A percentile compares a stretch with the other conserved stretches of the same genome.
Conservation (phyloP, 2,113 vertebrate genomes). For the Oreocharis arfaki region DNA sequence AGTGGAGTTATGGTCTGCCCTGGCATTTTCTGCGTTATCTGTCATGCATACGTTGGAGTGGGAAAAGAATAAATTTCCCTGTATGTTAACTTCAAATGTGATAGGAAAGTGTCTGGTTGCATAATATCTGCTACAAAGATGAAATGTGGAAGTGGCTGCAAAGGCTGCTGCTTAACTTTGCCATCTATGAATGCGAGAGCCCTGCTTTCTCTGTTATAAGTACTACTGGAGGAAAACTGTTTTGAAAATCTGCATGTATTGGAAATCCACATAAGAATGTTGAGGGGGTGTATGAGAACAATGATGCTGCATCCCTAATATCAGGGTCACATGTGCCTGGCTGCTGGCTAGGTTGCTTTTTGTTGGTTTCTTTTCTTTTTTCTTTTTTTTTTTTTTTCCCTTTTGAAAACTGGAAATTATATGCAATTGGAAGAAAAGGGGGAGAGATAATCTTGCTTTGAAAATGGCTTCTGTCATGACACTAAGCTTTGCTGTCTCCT, state of each 20-base stretch:
- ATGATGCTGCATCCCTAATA: not conserved
- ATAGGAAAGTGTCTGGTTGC: not conserved
- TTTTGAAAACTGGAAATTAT: not conserved
- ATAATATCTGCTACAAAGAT: not conserved
- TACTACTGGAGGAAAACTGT: not conserved
- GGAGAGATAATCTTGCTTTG: not conserved
- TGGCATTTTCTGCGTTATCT: not conserved
- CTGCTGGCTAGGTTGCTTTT: not conserved
- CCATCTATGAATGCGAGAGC: not conserved
- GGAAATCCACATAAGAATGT: not conserved
- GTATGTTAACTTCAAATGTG: not conserved
- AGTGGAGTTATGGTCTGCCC: not conserved
- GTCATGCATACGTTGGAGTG: not conserved
- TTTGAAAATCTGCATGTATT: not conserved
- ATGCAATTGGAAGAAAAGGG: not conserved
- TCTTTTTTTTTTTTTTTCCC: rapidly evolving
- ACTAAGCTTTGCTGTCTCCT: not conserved
- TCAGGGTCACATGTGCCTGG: not conserved
- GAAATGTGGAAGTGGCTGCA: not conserved
- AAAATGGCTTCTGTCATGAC: slow-evolving; percentile 4
- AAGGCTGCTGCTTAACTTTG: not conserved
- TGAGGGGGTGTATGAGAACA: not conserved
- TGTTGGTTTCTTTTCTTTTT: not conserved
- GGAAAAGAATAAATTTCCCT: not conserved
- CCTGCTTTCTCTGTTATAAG: not conserved